Conservation (phyloP, 2,113 vertebrate genomes). For the Caranx ignobilis region DNA sequence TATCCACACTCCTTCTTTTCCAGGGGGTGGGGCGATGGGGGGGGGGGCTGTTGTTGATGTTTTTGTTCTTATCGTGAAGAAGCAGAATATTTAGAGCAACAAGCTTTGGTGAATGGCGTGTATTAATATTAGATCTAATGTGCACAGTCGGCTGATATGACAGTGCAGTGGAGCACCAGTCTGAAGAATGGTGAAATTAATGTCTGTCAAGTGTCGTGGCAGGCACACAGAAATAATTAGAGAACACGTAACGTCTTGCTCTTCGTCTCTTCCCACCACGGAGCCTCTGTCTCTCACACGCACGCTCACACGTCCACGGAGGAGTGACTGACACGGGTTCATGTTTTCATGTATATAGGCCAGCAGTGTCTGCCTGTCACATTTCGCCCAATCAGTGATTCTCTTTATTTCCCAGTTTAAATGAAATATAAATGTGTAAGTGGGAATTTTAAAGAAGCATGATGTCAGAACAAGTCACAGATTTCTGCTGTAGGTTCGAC, state of each 20-base stretch:
- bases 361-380: neutral
- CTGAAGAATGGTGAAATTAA: conserved; percentile 12
- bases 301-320: neutral
- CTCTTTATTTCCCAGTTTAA: conserved; percentile 33
- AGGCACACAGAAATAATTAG: conserved; percentile 28
- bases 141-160: conserved; percentile 20
- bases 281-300: neutral
- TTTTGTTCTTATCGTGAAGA: conserved; percentile 23
- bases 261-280: neutral
- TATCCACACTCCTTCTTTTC: conserved; percentile 22
- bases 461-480: conserved; percentile 15
- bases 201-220: conserved; percentile 20
- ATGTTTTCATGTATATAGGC: conserved; percentile 20
- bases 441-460: conserved; percentile 23
- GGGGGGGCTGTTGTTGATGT: conserved; percentile 5
- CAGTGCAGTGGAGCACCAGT: neutral
- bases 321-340: neutral
- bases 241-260: conserved; percentile 10
- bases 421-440: conserved; percentile 41
- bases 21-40: no score
- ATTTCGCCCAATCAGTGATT: conserved; percentile 15
- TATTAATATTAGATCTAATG: conserved; percentile 52
- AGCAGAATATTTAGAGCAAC: conserved; percentile 47
- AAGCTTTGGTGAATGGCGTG: conserved; percentile 21
- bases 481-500: conserved; percentile 21